Conservation (phyloP, 1,140 invertebrate genomes). For the Triops longicaudatus region DNA sequence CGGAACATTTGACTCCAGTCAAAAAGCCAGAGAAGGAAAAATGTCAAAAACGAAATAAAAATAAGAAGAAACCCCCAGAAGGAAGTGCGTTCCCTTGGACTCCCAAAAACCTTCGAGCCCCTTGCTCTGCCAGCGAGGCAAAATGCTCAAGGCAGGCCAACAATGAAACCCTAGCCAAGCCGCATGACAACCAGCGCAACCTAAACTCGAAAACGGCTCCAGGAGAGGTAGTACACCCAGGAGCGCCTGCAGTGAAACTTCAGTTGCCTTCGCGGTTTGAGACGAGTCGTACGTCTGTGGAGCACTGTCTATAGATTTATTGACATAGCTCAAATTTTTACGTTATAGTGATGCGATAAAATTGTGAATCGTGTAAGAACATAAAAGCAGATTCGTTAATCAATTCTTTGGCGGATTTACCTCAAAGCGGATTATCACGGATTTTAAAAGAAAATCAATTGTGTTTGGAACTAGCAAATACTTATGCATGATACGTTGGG, state of each 20-base stretch:
- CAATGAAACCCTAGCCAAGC: background rate
- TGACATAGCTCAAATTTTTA: too few species aligned
- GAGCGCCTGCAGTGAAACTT: background rate
- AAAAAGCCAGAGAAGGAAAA: conserved; percentile 7
- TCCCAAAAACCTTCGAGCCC: background rate
- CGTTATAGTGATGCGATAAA: too few species aligned
- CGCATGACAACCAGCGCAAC: background rate
- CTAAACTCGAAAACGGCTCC: background rate
- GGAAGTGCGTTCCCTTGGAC: background rate
- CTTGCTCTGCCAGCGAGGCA: background rate
- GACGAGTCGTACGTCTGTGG: background rate
- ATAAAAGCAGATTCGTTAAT: too few species aligned
- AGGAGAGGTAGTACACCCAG: background rate
- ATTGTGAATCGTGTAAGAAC: too few species aligned
- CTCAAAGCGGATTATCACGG: too few species aligned
- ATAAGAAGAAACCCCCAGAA: conserved; percentile 2
- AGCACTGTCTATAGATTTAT: too few species aligned
- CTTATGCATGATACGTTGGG: too few species aligned
- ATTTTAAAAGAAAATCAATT: too few species aligned
- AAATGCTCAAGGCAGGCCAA: background rate
- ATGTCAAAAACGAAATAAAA: background rate
- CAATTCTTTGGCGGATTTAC: too few species aligned
- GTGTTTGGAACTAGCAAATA: too few species aligned
- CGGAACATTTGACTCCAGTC: conserved; percentile 10
- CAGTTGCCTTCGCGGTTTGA: background rate